phyloP scores from a whole-genome alignment of 2,888 invertebrate species.

The Sphinx pinastri region DNA sequence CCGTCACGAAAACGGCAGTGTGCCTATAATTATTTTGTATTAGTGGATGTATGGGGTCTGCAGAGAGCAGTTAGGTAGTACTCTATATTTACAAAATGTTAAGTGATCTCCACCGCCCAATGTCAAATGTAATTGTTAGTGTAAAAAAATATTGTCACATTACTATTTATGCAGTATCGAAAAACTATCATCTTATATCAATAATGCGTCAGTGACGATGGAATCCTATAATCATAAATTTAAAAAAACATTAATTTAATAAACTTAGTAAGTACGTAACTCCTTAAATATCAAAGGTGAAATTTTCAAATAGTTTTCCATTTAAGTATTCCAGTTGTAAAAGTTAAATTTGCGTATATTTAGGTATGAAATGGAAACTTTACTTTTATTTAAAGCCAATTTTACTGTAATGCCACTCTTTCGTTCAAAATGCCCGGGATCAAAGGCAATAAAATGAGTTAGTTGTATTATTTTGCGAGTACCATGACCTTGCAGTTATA shows the following conservation, averaged over 20 bases:
- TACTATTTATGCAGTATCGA: no score
- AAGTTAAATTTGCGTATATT: conserved; percentile 18
- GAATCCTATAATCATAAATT: neutral
- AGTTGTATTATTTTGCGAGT: conserved; percentile 4
- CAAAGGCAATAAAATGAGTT: conserved; percentile 4
- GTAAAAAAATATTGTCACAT: no score
- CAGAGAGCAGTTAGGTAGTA: no score
- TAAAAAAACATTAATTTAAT: neutral
- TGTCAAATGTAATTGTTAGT: no score
- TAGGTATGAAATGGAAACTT: conserved; percentile 11
- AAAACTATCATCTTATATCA: no score
- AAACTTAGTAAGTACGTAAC: neutral
- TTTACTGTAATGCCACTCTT: neutral
- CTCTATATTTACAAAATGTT: no score
- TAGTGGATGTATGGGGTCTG: no score
- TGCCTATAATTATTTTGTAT: no score
- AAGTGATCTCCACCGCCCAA: no score
- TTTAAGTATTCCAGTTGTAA: conserved; percentile 19
- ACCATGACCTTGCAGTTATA: neutral
- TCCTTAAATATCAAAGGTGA: neutral
- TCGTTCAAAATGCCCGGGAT: conserved; percentile 1
- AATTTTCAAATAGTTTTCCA: conserved; percentile 1
- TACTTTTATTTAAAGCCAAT: conserved; percentile 12
- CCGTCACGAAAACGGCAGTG: no score
- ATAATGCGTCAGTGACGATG: no score